Percentiles rank a stretch among this genome's conserved stretches.
phyloP scores from a whole-genome alignment of 2,113 vertebrate genomes.

The Megaceryle maxima region DNA sequence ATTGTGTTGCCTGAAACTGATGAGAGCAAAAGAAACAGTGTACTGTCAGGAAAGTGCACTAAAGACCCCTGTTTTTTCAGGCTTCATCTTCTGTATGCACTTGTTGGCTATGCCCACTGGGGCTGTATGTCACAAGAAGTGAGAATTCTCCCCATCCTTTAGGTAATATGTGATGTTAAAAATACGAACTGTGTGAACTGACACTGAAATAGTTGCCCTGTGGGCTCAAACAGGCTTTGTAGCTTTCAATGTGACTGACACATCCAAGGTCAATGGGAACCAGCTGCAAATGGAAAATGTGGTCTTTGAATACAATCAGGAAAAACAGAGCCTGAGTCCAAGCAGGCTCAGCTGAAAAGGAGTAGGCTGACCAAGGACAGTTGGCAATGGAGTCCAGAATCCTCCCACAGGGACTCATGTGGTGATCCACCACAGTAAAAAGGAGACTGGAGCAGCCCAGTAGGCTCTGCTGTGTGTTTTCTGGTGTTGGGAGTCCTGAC shows the following conservation, averaged over 20 bases:
- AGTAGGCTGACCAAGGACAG: background rate
- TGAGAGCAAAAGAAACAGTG: background rate
- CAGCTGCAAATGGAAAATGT: background rate
- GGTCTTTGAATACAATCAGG: background rate
- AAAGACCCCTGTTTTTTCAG: background rate
- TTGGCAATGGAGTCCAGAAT: background rate
- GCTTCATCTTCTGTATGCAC: background rate
- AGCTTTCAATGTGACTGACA: background rate
- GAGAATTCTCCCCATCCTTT: background rate
- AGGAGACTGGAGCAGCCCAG: background rate
- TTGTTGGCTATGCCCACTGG: background rate
- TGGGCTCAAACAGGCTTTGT: background rate
- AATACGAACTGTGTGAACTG: background rate
- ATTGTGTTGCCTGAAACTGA: background rate
- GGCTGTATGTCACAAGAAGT: background rate
- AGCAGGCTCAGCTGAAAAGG: background rate
- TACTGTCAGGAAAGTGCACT: background rate
- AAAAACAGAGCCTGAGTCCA: background rate
- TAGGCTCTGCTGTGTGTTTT: background rate
- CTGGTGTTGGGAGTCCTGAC: background rate
- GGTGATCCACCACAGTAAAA: background rate
- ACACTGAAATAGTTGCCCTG: background rate
- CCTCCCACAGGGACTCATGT: no score
- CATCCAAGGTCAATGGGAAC: background rate
- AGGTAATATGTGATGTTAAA: background rate